A percentile compares a stretch with the other conserved stretches of the same genome.
These are phyloP conservation scores for Uloborus plumipes DNA, from an alignment of 2,888 invertebrate species.

Conservation along the genomic window DNA sequence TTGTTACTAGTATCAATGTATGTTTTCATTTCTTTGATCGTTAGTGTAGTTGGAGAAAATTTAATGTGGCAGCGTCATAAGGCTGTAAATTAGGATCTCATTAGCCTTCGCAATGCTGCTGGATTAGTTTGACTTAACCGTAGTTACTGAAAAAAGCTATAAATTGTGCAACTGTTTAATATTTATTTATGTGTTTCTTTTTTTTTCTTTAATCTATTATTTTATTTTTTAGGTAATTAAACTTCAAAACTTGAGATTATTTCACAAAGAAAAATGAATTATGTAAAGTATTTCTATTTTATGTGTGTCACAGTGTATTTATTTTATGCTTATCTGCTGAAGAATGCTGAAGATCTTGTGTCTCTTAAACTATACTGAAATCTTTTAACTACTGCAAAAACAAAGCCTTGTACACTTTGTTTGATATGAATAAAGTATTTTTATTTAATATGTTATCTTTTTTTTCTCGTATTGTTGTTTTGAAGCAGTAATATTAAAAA, in stretches of 20 bases:
- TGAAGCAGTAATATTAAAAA: neutral
- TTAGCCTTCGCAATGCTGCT: no score
- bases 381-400: neutral
- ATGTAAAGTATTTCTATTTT: neutral
- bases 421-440: neutral
- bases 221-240: conserved; percentile 44
- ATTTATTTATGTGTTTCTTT: neutral
- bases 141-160: neutral
- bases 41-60: no score
- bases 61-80: no score
- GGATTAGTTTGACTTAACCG: no score
- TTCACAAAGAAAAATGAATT: neutral
- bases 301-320: neutral
- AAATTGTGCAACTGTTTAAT: neutral
- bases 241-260: conserved; percentile 42
- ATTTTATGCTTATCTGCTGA: no score
- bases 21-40: neutral
- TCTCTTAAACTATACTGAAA: neutral
- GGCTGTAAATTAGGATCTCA: no score
- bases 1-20: neutral
- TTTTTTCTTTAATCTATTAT: no score
- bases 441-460: neutral
- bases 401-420: neutral
- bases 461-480: neutral
- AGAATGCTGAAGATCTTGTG: neutral